Base-by-base conservation (phyloP, 2,888 invertebrate genomes). In the Archaeoteleia sp. region DNA sequence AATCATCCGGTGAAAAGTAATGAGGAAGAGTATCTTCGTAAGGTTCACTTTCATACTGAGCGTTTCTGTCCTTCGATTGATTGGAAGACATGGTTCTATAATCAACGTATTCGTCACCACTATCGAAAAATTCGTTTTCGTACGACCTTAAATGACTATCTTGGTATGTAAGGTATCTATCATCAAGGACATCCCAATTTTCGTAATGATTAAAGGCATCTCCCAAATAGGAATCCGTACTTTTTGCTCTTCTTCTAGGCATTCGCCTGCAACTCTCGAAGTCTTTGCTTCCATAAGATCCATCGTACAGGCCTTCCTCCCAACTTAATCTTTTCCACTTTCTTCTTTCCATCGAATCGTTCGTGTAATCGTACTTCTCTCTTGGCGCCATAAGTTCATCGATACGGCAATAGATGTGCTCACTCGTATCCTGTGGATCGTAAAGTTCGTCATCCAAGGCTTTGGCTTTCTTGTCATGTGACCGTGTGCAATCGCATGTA, bases 341-440 rank as follows among this genome's bases (percentile, higher is more conserved):
- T 20, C 45, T 60, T 8, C 68, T 51, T 78, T 87, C 88, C 79
- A 78, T 80, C 30, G 39, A 51, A 6, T 62, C 65, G 2, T 39
- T 46, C 29, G 32, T 43, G 13, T 74, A 74, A 27, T 12, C 60
- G 68, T 9, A 75, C 72, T 17, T 74, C 70, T 20, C 5, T 20
- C 25, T 40, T 14, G 79, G 77, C 8, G 79, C 73, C 35, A 79
- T 66, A 70, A 88, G 88, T 71, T 90, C 90, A 74, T 91, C 91
- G 82, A 90, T 90, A 81, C 88, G 89, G 81, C 85, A 83, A 63
- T 85, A 85, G 27, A 83, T 75, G 58, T 82, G 84, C 45, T 85
- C 82, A 51, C 74, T 76, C 0, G 72, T 54, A 4, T 76, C 77
- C 29, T 63, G 42, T 46, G 68, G 37, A 29, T 67, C 70, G 51